Base-by-base conservation (phyloP, 2,113 vertebrate species). In the Paedocypris sp. region DNA sequence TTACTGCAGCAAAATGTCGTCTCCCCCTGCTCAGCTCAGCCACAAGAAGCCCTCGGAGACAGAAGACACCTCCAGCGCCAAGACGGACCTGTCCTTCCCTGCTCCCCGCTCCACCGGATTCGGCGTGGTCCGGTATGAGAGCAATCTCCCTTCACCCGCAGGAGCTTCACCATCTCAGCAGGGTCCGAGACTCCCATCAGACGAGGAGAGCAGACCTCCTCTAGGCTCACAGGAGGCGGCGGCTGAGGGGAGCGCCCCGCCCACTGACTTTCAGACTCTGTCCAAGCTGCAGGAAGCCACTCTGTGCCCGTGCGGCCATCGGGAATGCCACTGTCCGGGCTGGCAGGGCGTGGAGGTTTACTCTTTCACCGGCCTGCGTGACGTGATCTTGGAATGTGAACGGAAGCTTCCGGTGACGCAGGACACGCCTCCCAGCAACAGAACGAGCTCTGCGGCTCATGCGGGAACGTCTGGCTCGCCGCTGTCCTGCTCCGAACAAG, bases 401-500 rank as follows among this genome's bases (percentile, higher is more conserved):
- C 80, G 75, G 73, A 82, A 64, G 48, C 66, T 75, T 42, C 65
- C 76, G 4, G 58, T 70, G 42, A 73, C 74, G 43, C 83, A 82
- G 66, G 86, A 85, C 59, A 69, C 74, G n/a, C 74, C 78, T 7
- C 85, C 85, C 61, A 62, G 32, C 45, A 61, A 77, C 77, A 90
- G 91, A 89, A 92, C 88, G 90, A 78, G 80, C 29, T 29, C 41
- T 1, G 7, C 62, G 49, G 60, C 29, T 67, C 32, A 50, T 6
- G 71, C 33, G 10, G 1, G 8, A 28, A 11, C 71, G 1, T 83
- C 90, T 3, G 88, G 85, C 64, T 94, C 93, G 3, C 88, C 88
- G 0, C 91, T 90, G 7, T 94, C 95, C 39, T 99, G 94, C 70
- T 98, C 94, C 2, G 93, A 97, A 77, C 93, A 99, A 82, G 95